Base-by-base conservation (phyloP, 2,888 invertebrate genomes). In the Macaria liturata region DNA sequence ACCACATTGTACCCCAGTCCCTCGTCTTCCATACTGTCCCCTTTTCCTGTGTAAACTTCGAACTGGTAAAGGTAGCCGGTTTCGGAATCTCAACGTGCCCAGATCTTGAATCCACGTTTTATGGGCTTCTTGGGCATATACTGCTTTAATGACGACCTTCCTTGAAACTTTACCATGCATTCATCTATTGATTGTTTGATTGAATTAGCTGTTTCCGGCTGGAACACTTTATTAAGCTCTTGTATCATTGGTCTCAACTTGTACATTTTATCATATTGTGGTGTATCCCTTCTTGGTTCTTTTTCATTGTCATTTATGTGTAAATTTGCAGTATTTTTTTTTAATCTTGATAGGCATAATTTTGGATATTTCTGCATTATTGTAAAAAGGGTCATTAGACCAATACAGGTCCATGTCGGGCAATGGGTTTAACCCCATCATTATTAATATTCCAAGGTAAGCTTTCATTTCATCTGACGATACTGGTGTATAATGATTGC, bases 81-180 rank as follows among this genome's bases (percentile, higher is more conserved):
- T 9, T 51, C 31, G 9, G 60, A 49, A 61, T 72, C 71, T 48
- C 62, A 65, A 32, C 69, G 59, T 20, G 62, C 64, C 74, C 73
- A 75, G 30, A 66, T 55, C 46, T 75, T 71, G 60, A 58, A 72
- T 3, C 70, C 74, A 32, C 72, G 46, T 62, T 71, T 73, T 31
- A 72, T 68, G 3, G 70, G 72, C 44, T 75, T 74, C 30, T 60
- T 48, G 0, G 69, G 69, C 70, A 72, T 69, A 50, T 71, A 71
- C 51, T 72, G 70, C 50, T 71, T 73, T 51, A 69, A 42, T 7
- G 57, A 54, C 43, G 59, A 62, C 20, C 68, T 55, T 20, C 71
- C 71, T 62, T 74, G 71, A 58, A 72, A 72, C 49, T 66, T 59
- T 43, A 73, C 64, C 64, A 67, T 65, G 46, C 66, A 65, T 54